phyloP scores from a whole-genome alignment of 2,797 vertebrate species.

The Cheirogaleus major region DNA sequence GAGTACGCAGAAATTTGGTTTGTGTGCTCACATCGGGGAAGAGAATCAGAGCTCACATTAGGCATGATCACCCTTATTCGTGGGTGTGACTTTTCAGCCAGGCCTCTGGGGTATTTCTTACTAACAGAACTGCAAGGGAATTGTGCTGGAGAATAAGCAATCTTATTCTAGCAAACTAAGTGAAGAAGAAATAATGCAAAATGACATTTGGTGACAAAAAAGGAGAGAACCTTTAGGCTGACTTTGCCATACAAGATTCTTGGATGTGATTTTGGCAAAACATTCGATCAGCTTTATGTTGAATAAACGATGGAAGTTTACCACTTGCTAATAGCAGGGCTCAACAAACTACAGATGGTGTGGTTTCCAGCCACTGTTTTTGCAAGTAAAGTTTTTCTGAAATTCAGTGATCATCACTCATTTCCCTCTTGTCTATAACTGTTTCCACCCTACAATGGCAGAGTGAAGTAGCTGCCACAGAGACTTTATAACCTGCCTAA shows the following conservation, averaged over 20 bases:
- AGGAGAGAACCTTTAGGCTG: background rate
- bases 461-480: background rate
- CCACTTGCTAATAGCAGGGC: background rate
- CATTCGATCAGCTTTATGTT: background rate
- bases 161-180: background rate
- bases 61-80: background rate
- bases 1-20: background rate
- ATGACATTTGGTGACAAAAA: background rate
- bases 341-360: background rate
- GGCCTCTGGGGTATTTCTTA: background rate
- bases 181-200: background rate
- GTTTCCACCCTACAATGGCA: fast-evolving
- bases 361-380: background rate
- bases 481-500: background rate
- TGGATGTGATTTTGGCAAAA: background rate
- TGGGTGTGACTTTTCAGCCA: background rate
- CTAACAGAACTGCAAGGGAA: background rate
- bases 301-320: background rate
- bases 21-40: background rate
- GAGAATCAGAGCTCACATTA: background rate
- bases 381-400: background rate
- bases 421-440: background rate
- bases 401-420: no score
- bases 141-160: background rate
- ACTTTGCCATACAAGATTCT: background rate